Evolutionary conservation across 2,113 vertebrate genomes (phyloP).

Genomic region (Cairina moschata): DNA sequence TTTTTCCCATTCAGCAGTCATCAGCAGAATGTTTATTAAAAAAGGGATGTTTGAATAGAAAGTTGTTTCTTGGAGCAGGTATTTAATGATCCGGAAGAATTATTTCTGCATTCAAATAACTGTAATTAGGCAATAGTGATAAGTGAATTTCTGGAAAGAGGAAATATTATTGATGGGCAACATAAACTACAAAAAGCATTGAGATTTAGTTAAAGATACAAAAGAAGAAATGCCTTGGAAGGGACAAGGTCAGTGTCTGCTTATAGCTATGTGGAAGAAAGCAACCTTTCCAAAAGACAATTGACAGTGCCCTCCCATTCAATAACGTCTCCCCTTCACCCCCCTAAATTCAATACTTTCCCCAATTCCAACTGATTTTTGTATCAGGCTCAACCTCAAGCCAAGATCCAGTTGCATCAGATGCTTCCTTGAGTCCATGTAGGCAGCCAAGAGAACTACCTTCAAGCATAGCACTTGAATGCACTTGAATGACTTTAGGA

Average conservation of each 20-base stretch:
- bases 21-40: background rate
- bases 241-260: background rate
- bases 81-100: background rate
- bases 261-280: background rate
- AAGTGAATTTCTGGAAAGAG: background rate
- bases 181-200: background rate
- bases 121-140: background rate
- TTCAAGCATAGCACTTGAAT: background rate
- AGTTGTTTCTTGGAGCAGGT: conserved; percentile 1
- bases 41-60: background rate
- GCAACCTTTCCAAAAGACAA: background rate
- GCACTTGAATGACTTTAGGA: background rate
- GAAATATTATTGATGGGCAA: background rate
- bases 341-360: background rate
- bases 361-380: background rate
- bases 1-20: conserved; percentile 8
- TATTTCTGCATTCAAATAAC: conserved; percentile 17
- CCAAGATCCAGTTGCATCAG: background rate
- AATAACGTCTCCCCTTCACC: background rate
- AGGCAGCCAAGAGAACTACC: background rate
- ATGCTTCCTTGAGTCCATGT: background rate
- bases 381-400: background rate
- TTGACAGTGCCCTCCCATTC: background rate
- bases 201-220: background rate
- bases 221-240: background rate